Percentiles rank a stretch among this genome's conserved stretches.
Conservation (phyloP, 2,113 vertebrate genomes). For the Dipodomys ordii region DNA sequence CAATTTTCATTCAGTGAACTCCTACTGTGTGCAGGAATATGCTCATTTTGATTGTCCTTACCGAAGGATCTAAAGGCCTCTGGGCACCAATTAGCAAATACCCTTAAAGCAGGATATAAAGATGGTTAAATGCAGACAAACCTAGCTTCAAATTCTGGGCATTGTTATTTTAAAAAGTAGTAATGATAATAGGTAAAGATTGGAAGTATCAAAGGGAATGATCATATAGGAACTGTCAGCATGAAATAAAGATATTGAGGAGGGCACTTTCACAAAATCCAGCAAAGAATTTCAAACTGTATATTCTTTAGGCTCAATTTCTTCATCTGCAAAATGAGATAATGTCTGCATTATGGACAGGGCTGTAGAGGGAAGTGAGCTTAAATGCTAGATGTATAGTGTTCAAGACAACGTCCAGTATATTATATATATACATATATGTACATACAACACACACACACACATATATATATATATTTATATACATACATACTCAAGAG, state of each 20-base stretch:
- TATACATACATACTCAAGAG: too few species aligned
- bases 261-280: constrained; percentile 31
- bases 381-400: background rate
- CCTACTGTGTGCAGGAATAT: background rate
- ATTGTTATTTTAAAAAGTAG: constrained; percentile 48
- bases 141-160: constrained; percentile 1
- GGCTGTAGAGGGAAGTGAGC: background rate
- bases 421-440: background rate
- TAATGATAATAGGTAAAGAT: background rate
- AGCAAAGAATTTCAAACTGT: constrained; percentile 22
- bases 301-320: background rate
- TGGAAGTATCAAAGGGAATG: constrained; percentile 31
- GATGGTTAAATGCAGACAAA: background rate
- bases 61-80: constrained; percentile 15
- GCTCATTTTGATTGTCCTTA: background rate
- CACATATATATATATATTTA: too few species aligned
- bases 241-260: background rate
- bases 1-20: background rate
- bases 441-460: too few species aligned
- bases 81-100: constrained; percentile 1
- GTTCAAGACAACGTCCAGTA: background rate
- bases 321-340: constrained; percentile 36
- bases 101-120: constrained; percentile 9
- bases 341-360: constrained; percentile 41
- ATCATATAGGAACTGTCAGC: background rate